phyloP scores from a whole-genome alignment of 1,140 invertebrate genomes.

The Helicoverpa armigera region DNA sequence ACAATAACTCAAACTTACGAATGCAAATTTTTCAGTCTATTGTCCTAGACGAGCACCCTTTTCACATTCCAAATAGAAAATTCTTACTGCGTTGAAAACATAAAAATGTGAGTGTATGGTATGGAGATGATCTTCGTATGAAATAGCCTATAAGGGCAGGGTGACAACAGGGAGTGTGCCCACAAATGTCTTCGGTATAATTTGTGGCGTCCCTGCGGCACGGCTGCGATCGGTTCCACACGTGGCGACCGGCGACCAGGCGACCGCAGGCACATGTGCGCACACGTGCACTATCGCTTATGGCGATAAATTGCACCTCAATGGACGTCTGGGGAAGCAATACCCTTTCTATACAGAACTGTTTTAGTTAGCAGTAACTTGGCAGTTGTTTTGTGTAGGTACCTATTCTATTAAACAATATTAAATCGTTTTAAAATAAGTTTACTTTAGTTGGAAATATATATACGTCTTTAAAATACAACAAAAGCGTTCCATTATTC shows the following conservation, averaged over 20 bases:
- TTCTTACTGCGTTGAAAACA: neutral
- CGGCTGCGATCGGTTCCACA: slow-evolving; percentile 16
- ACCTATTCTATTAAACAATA: too few species aligned
- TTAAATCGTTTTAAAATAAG: neutral
- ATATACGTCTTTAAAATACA: neutral
- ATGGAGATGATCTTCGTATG: neutral
- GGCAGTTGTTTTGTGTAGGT: too few species aligned
- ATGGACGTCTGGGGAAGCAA: neutral
- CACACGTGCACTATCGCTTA: slow-evolving; percentile 40
- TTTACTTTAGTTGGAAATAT: neutral
- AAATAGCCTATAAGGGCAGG: slow-evolving; percentile 8
- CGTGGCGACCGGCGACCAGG: slow-evolving; percentile 1
- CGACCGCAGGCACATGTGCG: neutral
- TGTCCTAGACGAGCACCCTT: neutral
- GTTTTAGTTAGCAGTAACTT: neutral
- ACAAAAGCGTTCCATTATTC: neutral
- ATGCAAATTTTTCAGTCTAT: too few species aligned
- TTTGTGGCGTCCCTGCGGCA: neutral
- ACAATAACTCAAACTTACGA: too few species aligned
- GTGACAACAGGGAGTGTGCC: neutral
- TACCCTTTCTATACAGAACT: neutral
- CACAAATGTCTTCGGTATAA: slow-evolving; percentile 5
- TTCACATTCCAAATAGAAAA: neutral
- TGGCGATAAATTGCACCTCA: neutral
- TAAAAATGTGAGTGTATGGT: neutral